Evolutionary conservation across 2,113 vertebrate species (phyloP).

Genomic region (Rhodinocichla rosea): DNA sequence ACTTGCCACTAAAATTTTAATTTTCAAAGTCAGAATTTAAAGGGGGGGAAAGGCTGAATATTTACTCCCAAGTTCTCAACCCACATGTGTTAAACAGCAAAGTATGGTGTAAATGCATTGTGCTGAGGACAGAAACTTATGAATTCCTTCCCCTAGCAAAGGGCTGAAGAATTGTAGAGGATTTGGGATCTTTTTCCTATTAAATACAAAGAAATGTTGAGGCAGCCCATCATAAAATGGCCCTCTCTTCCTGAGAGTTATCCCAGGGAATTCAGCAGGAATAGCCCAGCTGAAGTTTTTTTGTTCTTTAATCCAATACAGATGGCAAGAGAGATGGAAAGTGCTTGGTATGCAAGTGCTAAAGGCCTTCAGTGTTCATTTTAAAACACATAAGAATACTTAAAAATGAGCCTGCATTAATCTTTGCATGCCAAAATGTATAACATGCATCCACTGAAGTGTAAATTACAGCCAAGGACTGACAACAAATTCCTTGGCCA

Average conservation of each 20-base stretch:
- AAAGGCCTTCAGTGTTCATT: background rate
- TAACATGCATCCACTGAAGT: background rate
- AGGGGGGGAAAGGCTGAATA: background rate
- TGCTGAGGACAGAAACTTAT: background rate
- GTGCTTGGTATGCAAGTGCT: background rate
- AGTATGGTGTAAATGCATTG: background rate
- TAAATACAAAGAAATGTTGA: background rate
- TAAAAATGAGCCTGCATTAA: background rate
- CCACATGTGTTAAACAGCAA: background rate
- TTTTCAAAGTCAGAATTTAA: background rate
- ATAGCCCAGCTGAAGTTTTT: background rate
- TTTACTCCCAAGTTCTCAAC: background rate
- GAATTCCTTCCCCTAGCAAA: background rate
- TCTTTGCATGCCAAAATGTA: background rate
- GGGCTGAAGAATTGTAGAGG: background rate
- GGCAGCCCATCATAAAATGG: background rate
- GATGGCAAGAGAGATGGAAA: slow-evolving; percentile 2
- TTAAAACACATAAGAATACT: background rate
- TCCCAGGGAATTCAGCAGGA: background rate
- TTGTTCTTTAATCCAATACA: background rate
- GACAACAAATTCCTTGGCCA: background rate
- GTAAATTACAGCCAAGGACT: background rate
- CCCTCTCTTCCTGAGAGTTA: background rate
- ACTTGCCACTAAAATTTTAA: background rate
- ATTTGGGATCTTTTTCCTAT: background rate